Base-by-base conservation (phyloP, 2,797 vertebrate species). In the Selene dorsalis region DNA sequence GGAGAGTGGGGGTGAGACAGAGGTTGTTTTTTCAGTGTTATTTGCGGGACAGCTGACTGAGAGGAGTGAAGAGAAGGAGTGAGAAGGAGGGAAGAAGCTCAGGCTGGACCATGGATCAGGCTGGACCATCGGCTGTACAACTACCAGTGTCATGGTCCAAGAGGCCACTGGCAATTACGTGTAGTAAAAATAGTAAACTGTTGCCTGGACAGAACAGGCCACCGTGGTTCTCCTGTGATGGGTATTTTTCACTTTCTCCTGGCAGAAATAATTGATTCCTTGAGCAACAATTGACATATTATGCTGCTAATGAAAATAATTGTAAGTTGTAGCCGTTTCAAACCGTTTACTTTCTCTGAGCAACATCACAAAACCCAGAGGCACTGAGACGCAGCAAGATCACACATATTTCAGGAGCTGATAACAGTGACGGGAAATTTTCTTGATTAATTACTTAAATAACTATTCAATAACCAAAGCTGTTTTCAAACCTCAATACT, bases 21-120 rank as follows among this genome's bases (percentile, higher is more conserved):
- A 45, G 0, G 56, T 62, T 73, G 22, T 4, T 62, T 43, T 58
- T 47, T 58, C 50, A 62, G 2, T 68, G 24, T 76, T 76, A 35
- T 85, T 58, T 73, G 59, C 47, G 53, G 67, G 87, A 88, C 85
- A 84, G 84, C 84, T 84, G 89, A 84, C 69, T 79, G 84, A 86
- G 88, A 90, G 86, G 84, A 90, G 84, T 81, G 69, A n/a, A 30
- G 30, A 30, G 30, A 30, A 30, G 30, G 30, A 69, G 85, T 77
- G 91, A 87, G 80, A 84, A 60, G 77, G 82, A 84, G 61, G 69
- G 62, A 41, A 18, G 58, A 73, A 43, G 65, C 71, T 87, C 83
- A 74, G 83, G 60, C 85, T 84, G 87, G 75, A 78, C 77, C 20
- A 56, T 74, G 87, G 75, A 78, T 87, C 83, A 74, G 83, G 60